Evolutionary conservation across 2,888 invertebrate species (phyloP).

Genomic region (Lissonota sp.): DNA sequence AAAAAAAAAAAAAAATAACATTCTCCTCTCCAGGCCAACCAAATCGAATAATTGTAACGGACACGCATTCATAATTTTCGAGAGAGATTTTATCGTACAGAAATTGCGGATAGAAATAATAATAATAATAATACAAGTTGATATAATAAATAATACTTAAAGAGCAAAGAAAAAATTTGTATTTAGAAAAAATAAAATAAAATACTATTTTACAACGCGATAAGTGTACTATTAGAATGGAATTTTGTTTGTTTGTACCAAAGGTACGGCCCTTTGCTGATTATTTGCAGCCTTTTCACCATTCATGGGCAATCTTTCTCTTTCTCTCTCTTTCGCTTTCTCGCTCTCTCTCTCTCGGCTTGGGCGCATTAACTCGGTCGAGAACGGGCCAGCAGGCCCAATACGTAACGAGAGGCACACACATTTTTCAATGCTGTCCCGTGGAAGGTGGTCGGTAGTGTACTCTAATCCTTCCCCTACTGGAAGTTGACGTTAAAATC

Average conservation of each 20-base stretch:
- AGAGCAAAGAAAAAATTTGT: too few relatives aligned
- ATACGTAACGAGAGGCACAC: constrained; percentile 49
- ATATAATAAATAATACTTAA: constrained; percentile 8
- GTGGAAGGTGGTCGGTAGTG: constrained; percentile 58
- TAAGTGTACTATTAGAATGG: constrained; percentile 64
- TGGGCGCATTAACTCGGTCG: too few relatives aligned
- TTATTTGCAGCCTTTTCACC: constrained; percentile 61
- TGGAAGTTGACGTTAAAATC: constrained; percentile 69
- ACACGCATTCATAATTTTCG: neutral
- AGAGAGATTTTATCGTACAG: constrained; percentile 8
- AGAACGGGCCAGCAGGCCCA: constrained; percentile 21
- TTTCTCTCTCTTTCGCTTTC: constrained; percentile 51
- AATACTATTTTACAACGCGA: constrained; percentile 14
- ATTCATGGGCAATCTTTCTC: constrained; percentile 16
- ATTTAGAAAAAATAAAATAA: too few relatives aligned
- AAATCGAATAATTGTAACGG: constrained; percentile 46
- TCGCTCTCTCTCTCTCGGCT: constrained; percentile 53
- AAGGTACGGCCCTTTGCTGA: constrained; percentile 66
- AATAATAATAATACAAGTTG: neutral
- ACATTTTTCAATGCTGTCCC: constrained; percentile 56
- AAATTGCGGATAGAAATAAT: constrained; percentile 25
- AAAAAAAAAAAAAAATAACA: neutral
- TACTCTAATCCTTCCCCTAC: constrained; percentile 63
- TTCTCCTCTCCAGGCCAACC: neutral
- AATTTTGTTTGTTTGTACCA: constrained; percentile 66